Base-by-base conservation (phyloP, 2,888 invertebrate species). In the Phortica magna region DNA sequence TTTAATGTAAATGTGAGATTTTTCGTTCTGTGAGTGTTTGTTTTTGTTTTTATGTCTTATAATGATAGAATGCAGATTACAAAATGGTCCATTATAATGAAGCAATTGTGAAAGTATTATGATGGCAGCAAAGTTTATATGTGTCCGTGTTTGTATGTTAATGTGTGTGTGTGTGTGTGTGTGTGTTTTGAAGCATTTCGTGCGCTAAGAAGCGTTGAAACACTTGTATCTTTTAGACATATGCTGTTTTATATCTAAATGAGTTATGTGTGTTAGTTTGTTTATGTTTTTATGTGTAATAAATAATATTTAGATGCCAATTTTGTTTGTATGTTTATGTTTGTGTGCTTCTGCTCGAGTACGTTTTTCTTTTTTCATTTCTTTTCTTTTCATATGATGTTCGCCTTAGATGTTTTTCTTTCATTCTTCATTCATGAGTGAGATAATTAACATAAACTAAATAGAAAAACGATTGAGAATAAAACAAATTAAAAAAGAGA, bases 401-500 rank as follows among this genome's bases (percentile, higher is more conserved):
- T 31, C 31, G 3, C 31, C 31, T 4, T 31, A 31, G 31, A 31
- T 31, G 31, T 31, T 31, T 31, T 31, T 31, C 31, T 31, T 31
- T 31, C 31, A 31, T 31, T 31, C 31, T 31, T 4, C n/a, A n/a
- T 31, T 31, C 31, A 31, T 31, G 31, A 55, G 55, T 55, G n/a
- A 55, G n/a, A 55, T 55, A 55, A 55, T 55, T 55, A 55, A 31
- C 31, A 31, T 31, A 31, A 31, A 31, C 5, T 31, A 31, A 31
- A 31, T 31, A 31, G 31, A 31, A 4, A 31, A 31, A 31, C 31
- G 1, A 31, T 31, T 31, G 1, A 31, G 31, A 10, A 53, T n/a
- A 5, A 5, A 53, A 2, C 53, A 53, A 53, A 53, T n/a, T 10
- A 70, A 71, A 85, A 84, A 81, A 77, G 74, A 81, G 80, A 76